These are phyloP conservation scores for Harlomillsia oculata DNA, from an alignment of 1,140 invertebrate species.

Conservation along the genomic window DNA sequence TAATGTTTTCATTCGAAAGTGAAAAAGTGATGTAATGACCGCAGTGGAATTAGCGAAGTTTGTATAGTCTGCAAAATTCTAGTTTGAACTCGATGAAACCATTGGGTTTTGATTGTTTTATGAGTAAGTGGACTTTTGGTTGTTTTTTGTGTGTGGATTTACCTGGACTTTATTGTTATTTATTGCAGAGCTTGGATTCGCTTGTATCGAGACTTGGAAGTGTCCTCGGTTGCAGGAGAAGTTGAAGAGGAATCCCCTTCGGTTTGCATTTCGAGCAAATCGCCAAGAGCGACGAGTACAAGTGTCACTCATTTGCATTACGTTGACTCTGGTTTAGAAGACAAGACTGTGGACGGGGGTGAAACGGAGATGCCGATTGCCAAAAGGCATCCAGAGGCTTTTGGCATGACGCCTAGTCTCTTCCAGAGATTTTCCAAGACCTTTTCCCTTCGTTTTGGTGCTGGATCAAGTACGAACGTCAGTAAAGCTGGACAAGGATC, in stretches of 20 bases:
- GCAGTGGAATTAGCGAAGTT: too few relatives aligned
- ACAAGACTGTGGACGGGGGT: not conserved
- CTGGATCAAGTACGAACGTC: not conserved
- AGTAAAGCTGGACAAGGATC: not conserved
- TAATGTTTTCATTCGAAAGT: too few relatives aligned
- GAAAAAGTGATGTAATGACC: too few relatives aligned
- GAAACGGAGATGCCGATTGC: constrained; percentile 3
- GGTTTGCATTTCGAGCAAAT: not conserved
- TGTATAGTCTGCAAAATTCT: too few relatives aligned
- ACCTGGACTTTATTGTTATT: constrained; percentile 4
- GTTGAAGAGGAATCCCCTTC: not conserved
- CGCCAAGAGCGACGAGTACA: constrained; percentile 5
- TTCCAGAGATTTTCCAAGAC: constrained; percentile 35
- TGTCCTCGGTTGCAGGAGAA: constrained; percentile 2
- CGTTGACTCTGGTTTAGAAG: constrained; percentile 3
- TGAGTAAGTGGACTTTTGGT: not conserved
- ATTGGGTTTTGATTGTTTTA: too few relatives aligned
- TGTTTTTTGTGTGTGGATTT: not conserved
- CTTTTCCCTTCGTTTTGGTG: constrained; percentile 29
- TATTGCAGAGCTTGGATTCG: constrained; percentile 26
- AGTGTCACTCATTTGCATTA: constrained; percentile 20
- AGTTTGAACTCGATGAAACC: too few relatives aligned
- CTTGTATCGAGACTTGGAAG: constrained; percentile 29
- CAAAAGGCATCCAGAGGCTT: not conserved
- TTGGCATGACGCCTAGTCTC: constrained; percentile 9